A percentile compares a stretch with the other conserved stretches of the same genome.
Evolutionary conservation across 1,140 invertebrate genomes (phyloP).

Genomic region (Formica selysi): DNA sequence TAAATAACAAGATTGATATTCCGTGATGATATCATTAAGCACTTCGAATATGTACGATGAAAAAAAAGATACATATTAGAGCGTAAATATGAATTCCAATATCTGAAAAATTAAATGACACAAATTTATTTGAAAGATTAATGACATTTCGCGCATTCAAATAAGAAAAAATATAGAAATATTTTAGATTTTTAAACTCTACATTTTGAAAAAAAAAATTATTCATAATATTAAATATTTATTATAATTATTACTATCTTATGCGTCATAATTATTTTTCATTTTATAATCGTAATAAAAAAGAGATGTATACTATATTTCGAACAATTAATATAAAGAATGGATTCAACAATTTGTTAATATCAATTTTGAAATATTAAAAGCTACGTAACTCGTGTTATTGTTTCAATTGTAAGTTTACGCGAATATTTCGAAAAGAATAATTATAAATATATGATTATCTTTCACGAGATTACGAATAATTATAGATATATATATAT

Average conservation of each 20-base stretch:
- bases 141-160: neutral
- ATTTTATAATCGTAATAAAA: neutral
- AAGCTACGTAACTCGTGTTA: neutral
- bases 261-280: neutral
- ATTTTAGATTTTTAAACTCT: neutral
- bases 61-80: neutral
- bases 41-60: neutral
- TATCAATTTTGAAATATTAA: neutral
- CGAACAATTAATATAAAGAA: neutral
- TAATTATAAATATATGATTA: neutral
- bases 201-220: neutral
- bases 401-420: neutral
- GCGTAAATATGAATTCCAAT: constrained; percentile 59
- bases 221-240: neutral
- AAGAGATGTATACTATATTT: neutral
- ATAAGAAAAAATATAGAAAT: neutral
- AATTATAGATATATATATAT: neutral
- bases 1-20: constrained; percentile 74
- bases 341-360: neutral
- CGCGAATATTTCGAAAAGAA: neutral
- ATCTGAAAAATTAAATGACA: constrained; percentile 14
- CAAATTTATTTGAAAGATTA: constrained; percentile 22
- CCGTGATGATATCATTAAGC: constrained; percentile 51
- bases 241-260: neutral
- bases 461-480: neutral